These are phyloP conservation scores for Philereme transversata DNA, from an alignment of 2,888 invertebrate species.

Conservation along the genomic window DNA sequence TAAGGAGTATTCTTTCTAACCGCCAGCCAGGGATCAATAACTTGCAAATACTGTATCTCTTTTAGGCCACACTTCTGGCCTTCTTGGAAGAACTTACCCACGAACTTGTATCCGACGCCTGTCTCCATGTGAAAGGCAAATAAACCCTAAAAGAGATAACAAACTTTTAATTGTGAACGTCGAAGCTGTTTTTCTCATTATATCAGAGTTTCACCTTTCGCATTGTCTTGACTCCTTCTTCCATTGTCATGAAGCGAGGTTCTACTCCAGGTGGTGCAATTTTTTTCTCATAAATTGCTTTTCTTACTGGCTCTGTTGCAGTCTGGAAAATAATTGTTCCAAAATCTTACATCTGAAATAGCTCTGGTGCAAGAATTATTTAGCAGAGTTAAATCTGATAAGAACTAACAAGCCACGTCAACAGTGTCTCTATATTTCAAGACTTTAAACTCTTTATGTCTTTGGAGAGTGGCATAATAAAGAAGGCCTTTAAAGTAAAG, in stretches of 20 bases:
- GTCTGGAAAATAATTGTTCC: constrained; percentile 69
- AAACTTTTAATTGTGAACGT: neutral
- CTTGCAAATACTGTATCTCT: constrained; percentile 86
- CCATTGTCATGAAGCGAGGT: constrained; percentile 83
- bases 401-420: neutral
- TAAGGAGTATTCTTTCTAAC: constrained; percentile 85
- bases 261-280: constrained; percentile 84
- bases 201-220: constrained; percentile 62
- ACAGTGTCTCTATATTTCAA: no score
- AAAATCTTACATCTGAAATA: neutral
- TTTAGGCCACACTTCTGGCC: constrained; percentile 88
- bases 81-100: constrained; percentile 87
- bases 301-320: constrained; percentile 85
- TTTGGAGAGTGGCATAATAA: neutral
- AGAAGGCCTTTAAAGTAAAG: no score
- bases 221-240: constrained; percentile 85
- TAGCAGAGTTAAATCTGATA: no score
- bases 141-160: constrained; percentile 65
- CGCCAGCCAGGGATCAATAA: constrained; percentile 86
- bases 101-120: constrained; percentile 86
- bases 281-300: constrained; percentile 86
- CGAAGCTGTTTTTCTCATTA: neutral
- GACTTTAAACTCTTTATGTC: no score
- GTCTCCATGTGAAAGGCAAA: constrained; percentile 88
- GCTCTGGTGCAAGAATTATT: no score